Evolutionary conservation across 2,113 vertebrate genomes (phyloP).

Genomic region (Pachyramphus minor): DNA sequence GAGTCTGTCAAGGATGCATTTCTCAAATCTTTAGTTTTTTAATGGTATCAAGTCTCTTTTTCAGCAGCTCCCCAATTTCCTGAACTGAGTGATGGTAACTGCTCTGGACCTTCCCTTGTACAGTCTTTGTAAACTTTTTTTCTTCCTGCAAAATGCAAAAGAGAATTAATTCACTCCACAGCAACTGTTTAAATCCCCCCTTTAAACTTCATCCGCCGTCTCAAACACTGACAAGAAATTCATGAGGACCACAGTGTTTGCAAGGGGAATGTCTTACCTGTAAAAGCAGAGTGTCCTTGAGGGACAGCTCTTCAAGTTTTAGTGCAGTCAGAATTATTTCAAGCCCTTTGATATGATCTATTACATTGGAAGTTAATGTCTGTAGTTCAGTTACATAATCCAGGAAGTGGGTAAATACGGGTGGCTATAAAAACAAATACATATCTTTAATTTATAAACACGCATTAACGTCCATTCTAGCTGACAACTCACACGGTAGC

Average conservation of each 20-base stretch:
- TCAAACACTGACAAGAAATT: neutral
- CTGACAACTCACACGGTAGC: neutral
- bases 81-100: constrained; percentile 95
- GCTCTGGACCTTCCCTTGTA: constrained; percentile 91
- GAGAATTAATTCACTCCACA: constrained; percentile 10
- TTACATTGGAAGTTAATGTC: constrained; percentile 81
- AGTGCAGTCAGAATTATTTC: constrained; percentile 84
- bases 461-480: neutral
- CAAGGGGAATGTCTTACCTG: constrained; percentile 68
- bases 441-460: neutral
- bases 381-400: constrained; percentile 85
- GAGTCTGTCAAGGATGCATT: constrained; percentile 14
- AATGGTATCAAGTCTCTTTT: constrained; percentile 90
- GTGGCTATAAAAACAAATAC: constrained; percentile 75
- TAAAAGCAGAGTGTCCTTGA: constrained; percentile 80
- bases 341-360: constrained; percentile 88
- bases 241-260: neutral
- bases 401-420: constrained; percentile 87
- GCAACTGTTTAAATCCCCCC: neutral
- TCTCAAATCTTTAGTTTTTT: constrained; percentile 93
- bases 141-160: constrained; percentile 81
- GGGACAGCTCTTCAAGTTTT: constrained; percentile 85
- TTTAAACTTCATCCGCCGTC: neutral
- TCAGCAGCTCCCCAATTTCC: constrained; percentile 92
- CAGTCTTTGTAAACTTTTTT: constrained; percentile 83